Base-by-base conservation (phyloP, 2,888 invertebrate species). In the Boloria selene region DNA sequence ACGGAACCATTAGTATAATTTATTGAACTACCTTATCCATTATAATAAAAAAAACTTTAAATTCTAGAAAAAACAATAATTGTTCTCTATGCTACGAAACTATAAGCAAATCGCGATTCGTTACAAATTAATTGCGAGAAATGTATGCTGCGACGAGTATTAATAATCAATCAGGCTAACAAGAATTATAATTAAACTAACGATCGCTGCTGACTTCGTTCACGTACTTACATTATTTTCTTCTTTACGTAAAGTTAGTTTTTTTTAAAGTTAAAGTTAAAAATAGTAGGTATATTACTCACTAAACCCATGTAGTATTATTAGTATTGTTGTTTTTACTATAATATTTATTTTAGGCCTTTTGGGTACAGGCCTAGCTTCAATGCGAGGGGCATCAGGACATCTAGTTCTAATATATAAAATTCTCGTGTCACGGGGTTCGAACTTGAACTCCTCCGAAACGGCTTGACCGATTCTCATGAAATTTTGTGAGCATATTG, bases 91-190 rank as follows among this genome's bases (percentile, higher is more conserved):
- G 73, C 74, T 74, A 72, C 74, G 73, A 59, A 38, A 59, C 59
- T 69, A 70, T 64, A 68, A 73, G 71, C 70, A 71, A 79, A 76
- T 75, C 72, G 74, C 75, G 74, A 79, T 79, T 77, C 74, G 75
- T 72, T 66, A 75, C 73, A 72, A 74, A 70, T 76, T 68, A 75
- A 80, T 75, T 74, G 81, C 75, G 77, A 71, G 74, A 77, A 76
- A 79, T 79, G 74, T 79, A 69, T 79, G 76, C 79, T 76, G 75
- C 77, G 71, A 74, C 75, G 73, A 67, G 70, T 70, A 70, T 70
- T 66, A 68, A 70, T 70, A 63, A 67, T 63, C 66, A 69, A 67
- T 67, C 56, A 61, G 55, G 44, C 42, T 67, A 69, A 75, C 74
- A 71, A 74, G 69, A 42, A 61, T 62, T 56, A n/a, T 50, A 42